phyloP scores from a whole-genome alignment of 2,113 vertebrate species.

The Rhagologus leucostigma region DNA sequence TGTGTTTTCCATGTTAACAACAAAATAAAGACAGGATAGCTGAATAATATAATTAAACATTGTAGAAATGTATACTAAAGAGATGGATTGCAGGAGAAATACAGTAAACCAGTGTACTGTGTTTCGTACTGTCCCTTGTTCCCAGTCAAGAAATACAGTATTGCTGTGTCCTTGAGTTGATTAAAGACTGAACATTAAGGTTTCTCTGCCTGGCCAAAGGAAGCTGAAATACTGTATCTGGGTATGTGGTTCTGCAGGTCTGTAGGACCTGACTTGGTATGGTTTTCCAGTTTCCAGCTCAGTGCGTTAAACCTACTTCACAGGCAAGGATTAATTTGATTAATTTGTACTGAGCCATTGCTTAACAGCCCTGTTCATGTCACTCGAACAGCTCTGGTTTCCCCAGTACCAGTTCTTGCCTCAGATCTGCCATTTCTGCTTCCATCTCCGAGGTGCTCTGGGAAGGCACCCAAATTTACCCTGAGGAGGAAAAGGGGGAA shows the following conservation, averaged over 20 bases:
- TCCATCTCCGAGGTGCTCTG: accelerated
- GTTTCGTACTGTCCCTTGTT: not conserved
- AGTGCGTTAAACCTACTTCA: not conserved
- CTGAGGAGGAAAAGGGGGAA: not conserved
- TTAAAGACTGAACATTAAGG: not conserved
- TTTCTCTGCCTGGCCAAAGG: not conserved
- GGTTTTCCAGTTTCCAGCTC: not conserved
- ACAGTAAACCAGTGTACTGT: not conserved
- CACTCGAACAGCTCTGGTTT: accelerated
- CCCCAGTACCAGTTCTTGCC: not conserved
- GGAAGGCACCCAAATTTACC: not conserved
- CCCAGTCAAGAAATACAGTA: not conserved
- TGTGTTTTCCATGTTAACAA: not conserved
- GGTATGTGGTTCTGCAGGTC: not conserved
- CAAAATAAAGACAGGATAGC: not conserved
- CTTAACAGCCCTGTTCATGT: not conserved
- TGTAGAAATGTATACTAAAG: not conserved
- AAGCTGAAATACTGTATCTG: not conserved
- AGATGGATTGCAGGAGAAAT: not conserved
- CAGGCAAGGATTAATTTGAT: not conserved
- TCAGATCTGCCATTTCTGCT: not conserved
- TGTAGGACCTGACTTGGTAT: not conserved
- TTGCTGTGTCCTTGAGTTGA: not conserved
- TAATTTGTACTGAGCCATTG: not conserved
- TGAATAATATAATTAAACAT: not conserved